These are phyloP conservation scores for Xestoiulus laeticollis DNA, from an alignment of 2,888 invertebrate species.

Conservation along the genomic window DNA sequence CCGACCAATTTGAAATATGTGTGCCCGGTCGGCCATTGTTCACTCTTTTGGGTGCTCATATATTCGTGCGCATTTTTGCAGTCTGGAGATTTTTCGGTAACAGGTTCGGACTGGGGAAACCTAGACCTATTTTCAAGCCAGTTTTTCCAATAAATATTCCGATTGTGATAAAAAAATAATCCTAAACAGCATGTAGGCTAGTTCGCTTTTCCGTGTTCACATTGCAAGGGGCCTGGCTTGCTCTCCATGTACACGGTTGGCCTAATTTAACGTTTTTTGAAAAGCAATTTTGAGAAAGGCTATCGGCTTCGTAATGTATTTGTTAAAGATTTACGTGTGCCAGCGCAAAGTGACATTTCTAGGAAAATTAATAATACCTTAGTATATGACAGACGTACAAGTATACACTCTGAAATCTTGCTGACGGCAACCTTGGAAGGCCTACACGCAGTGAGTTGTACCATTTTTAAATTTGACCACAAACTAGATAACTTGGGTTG, in stretches of 20 bases:
- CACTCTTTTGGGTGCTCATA: neutral
- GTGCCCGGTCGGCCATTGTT: neutral
- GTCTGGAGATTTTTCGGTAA: neutral
- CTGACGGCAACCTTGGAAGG: neutral
- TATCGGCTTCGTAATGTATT: neutral
- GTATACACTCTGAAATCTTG: neutral
- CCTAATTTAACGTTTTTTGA: neutral
- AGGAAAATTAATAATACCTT: neutral
- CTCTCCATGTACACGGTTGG: neutral
- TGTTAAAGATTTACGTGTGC: neutral
- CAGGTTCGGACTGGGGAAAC: conserved; percentile 9
- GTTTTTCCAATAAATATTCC: conserved; percentile 19
- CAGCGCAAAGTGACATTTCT: neutral
- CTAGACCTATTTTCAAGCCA: neutral
- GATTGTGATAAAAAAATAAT: neutral
- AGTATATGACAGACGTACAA: neutral
- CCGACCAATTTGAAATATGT: conserved; percentile 7
- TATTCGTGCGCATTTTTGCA: neutral
- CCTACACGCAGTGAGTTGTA: neutral
- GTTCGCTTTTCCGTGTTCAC: neutral
- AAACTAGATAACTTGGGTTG: neutral
- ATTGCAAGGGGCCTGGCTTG: conserved; percentile 3
- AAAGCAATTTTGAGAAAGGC: neutral
- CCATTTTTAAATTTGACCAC: neutral
- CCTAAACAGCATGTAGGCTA: neutral